phyloP scores from a whole-genome alignment of 2,888 invertebrate genomes.

The Seladonia tumulorum region DNA sequence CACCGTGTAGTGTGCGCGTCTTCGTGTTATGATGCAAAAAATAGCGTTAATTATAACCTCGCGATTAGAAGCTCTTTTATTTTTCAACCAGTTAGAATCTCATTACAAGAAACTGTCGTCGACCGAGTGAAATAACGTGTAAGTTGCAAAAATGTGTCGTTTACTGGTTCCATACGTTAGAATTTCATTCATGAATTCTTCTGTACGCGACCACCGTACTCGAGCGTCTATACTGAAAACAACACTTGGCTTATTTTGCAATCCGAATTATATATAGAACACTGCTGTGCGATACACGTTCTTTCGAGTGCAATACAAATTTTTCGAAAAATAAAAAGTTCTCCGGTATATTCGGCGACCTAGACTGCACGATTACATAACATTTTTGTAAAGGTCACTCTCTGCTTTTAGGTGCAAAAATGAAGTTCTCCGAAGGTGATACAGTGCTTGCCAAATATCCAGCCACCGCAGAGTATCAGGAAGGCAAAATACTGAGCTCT shows the following conservation, averaged over 20 bases:
- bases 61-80: constrained; percentile 69
- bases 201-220: background rate
- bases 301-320: background rate
- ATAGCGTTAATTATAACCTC: constrained; percentile 76
- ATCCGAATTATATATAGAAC: background rate
- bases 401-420: constrained; percentile 52
- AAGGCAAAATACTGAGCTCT: constrained; percentile 73
- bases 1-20: constrained; percentile 58
- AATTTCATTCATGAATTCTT: constrained; percentile 51
- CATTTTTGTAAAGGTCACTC: background rate
- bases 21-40: constrained; percentile 71
- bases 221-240: background rate
- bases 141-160: constrained; percentile 41
- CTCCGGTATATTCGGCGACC: background rate
- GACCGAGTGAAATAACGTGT: constrained; percentile 45
- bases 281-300: background rate
- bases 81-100: constrained; percentile 61
- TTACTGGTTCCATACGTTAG: constrained; percentile 15
- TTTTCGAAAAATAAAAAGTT: background rate
- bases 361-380: constrained; percentile 26
- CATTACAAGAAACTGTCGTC: constrained; percentile 41
- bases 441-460: constrained; percentile 78
- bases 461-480: constrained; percentile 70
- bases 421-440: constrained; percentile 78
- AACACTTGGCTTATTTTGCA: background rate